Evolutionary conservation across 2,113 vertebrate species (phyloP), one percentile per base, ranked within the genome.

Genomic region (Neopipo cinnamomea): DNA sequence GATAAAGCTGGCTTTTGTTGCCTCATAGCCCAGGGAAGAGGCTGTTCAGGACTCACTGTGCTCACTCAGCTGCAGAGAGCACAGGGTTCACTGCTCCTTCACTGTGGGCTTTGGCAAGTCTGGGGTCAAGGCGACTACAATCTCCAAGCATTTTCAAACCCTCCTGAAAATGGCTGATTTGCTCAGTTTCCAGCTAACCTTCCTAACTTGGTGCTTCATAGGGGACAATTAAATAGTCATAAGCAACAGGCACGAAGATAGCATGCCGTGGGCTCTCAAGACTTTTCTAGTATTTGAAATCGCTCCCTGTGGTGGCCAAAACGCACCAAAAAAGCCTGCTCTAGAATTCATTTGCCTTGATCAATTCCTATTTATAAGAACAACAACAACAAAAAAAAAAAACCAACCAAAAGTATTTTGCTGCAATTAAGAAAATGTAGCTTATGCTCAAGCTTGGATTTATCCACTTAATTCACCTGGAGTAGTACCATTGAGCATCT

Each of bases 21-120:
- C 35, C 2, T 4, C 8, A 9, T 22, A 24, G 31, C 16, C 19
- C 23, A n/a, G 28, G 31, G 42, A 68, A 89, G 52, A 71, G n/a
- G 47, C 22, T 59, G 35, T 22, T 80, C 44, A 39, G 41, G 28
- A 28, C 31, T 91, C 31, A 12, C 27, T 58, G 47, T 28, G 35
- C 44, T 42, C 53, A 14, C 19, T 28, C 5, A 1, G 6, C 59
- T 73, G 66, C 77, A 68, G 42, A 47, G 42, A 41, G 11, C 3
- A 1, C 3, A 1, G 30, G 14, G 25, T 53, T 72, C 61, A 74
- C n/a, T 1, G 0, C 19, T 35, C 61, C 30, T 18, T 44, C 3
- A 4, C 39, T 56, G 30, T 0, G 0, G 30, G 28, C 31, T 71
- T 85, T 56, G 47, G 47, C n/a, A 78, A 56, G 24, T 20, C 22